These are phyloP conservation scores for Bombus affinis DNA, from an alignment of 1,140 invertebrate genomes.

Conservation along the genomic window DNA sequence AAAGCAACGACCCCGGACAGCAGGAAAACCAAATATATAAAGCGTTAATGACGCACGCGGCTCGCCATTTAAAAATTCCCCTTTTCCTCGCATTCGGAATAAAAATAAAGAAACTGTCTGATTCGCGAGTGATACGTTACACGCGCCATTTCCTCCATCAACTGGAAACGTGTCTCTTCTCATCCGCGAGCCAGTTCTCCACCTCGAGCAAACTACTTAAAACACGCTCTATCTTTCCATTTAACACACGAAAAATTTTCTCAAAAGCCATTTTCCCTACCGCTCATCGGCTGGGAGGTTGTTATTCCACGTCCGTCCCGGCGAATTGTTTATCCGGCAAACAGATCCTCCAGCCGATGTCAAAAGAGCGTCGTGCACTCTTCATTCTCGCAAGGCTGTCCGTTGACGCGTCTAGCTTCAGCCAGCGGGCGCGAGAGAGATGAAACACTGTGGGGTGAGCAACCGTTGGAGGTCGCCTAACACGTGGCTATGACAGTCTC, in stretches of 20 bases:
- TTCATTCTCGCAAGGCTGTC: constrained; percentile 48
- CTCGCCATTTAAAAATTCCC: too few relatives aligned
- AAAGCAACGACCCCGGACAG: too few relatives aligned
- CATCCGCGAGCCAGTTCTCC: neutral
- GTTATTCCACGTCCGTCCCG: constrained; percentile 57
- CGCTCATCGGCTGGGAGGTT: neutral
- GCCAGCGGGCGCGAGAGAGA: neutral
- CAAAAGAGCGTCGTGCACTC: constrained; percentile 62
- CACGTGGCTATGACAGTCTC: constrained; percentile 73
- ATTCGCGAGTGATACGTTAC: neutral
- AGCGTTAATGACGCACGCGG: too few relatives aligned
- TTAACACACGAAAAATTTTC: neutral
- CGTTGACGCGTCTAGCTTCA: constrained; percentile 55
- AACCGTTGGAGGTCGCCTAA: constrained; percentile 64
- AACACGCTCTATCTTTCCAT: constrained; percentile 1
- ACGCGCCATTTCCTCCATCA: neutral
- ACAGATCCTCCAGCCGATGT: constrained; percentile 60
- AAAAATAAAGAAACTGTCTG: neutral
- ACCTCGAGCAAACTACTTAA: neutral
- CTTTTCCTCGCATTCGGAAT: too few relatives aligned
- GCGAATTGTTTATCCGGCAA: constrained; percentile 73
- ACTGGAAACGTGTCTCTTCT: too few relatives aligned
- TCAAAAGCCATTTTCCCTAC: neutral
- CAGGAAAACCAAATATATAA: too few relatives aligned
- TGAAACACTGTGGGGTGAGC: neutral